Evolutionary conservation across 2,888 invertebrate species (phyloP).

Genomic region (Syrphus vitripennis): DNA sequence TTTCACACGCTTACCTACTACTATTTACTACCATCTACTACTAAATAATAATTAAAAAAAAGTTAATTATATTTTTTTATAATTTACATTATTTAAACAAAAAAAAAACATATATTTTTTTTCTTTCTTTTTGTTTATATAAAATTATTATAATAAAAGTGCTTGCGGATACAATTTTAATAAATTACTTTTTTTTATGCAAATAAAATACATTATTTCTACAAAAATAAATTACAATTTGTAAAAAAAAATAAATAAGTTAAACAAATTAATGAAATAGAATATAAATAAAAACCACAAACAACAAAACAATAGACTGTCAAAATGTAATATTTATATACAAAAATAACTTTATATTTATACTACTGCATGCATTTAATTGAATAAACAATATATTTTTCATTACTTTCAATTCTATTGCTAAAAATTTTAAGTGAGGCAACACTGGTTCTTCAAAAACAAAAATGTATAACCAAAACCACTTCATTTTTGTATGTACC

Average conservation of each 20-base stretch:
- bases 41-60: constrained; percentile 39
- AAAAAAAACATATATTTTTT: constrained; percentile 18
- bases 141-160: neutral
- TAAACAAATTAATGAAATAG: neutral
- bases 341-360: neutral
- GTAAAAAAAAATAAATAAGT: neutral
- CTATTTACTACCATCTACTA: constrained; percentile 21
- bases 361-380: neutral
- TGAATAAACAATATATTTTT: neutral
- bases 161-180: constrained; percentile 27
- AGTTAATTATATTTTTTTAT: constrained; percentile 13
- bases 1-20: constrained; percentile 61
- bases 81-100: neutral
- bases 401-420: neutral
- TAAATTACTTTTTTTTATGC: neutral
- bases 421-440: neutral
- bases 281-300: constrained; percentile 16
- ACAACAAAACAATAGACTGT: constrained; percentile 43
- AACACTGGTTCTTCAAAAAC: neutral
- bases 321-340: constrained; percentile 38
- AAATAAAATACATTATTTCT: constrained; percentile 26
- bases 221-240: neutral
- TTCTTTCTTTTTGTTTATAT: constrained; percentile 45
- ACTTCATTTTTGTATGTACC: neutral
- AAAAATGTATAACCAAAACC: neutral